These are phyloP conservation scores for Lepidostoma basale DNA, from an alignment of 1,140 invertebrate species.

Conservation along the genomic window DNA sequence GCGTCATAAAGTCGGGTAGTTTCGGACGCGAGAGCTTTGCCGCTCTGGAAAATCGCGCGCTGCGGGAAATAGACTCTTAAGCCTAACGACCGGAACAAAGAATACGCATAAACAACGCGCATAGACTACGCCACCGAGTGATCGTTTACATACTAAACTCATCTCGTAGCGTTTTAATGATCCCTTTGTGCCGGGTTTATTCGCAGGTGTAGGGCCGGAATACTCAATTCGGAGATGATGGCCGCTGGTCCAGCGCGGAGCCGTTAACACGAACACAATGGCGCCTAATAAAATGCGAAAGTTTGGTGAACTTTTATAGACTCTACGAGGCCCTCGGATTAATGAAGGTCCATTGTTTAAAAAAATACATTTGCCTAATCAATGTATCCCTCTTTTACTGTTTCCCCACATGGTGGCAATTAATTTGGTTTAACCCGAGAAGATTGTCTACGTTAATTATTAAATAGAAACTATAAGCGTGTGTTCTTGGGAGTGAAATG, in stretches of 20 bases:
- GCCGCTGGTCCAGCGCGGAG: conserved; percentile 8
- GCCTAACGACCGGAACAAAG: conserved; percentile 20
- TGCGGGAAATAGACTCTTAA: too few relatives aligned
- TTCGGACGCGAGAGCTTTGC: too few relatives aligned
- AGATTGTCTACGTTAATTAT: too few relatives aligned
- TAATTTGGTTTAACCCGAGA: conserved; percentile 7
- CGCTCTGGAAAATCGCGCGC: too few relatives aligned
- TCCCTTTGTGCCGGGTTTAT: conserved; percentile 25
- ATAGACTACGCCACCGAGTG: not conserved
- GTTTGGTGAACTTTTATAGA: conserved; percentile 5
- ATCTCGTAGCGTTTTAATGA: conserved; percentile 22
- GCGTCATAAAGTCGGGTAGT: too few relatives aligned
- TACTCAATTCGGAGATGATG: conserved; percentile 6
- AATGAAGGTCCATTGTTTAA: conserved; percentile 7
- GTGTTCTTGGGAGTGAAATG: too few relatives aligned
- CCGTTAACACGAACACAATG: conserved; percentile 16
- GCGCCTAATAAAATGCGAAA: conserved; percentile 16
- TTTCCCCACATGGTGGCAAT: not conserved
- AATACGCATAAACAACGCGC: conserved; percentile 18
- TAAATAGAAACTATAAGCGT: too few relatives aligned
- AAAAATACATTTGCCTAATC: conserved; percentile 10
- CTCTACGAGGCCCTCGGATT: conserved; percentile 7
- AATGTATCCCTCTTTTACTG: not conserved
- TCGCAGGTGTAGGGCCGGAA: conserved; percentile 17
- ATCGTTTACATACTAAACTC: conserved; percentile 9